Evolutionary conservation across 2,113 vertebrate genomes (phyloP), one percentile per base, ranked within the genome.

Genomic region (Cyphomyrus plagiostoma): DNA sequence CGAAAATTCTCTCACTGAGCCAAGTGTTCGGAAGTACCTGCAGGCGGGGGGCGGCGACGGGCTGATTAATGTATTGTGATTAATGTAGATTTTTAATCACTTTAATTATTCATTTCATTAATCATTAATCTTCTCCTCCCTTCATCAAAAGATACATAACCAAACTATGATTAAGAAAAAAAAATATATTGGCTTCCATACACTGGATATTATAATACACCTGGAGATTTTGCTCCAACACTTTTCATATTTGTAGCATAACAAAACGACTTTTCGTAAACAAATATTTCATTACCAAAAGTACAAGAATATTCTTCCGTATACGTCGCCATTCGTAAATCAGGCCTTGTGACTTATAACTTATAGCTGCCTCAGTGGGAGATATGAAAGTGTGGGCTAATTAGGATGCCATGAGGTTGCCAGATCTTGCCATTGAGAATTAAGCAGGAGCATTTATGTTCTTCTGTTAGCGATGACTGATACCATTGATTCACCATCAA

Each of bases 71-170:
- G 85, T 53, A 53, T 53, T 87, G 85, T 87, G 85, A 87, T 87
- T 87, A 87, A 87, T 87, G 85, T 87, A 53, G 85, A 87, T 53
- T 87, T 87, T 87, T 87, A 87, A 87, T 87, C 85, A 87, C 85
- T 56, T 87, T 87, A 87, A 87, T 87, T 53, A 87, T 87, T 87
- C 82, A 84, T 87, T 87, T 87, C 85, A 87, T 53, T 87, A 84
- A 84, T 84, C 82, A 84, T 84, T 84, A 84, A 84, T 84, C 82
- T 84, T 84, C 82, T 84, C 82, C 82, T 84, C 82, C 82, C 82
- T 84, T 84, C 82, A 84, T 84, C 82, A 45, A 84, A 84, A 84
- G 82, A 84, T 84, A 82, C 77, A 82, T 82, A 84, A 21, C 82
- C 82, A 84, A 84, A 84, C 45, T 84, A 84, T 84, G 45, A 84